Conservation (phyloP, 2,113 vertebrate genomes). For the Sphaerodactylus townsendi region DNA sequence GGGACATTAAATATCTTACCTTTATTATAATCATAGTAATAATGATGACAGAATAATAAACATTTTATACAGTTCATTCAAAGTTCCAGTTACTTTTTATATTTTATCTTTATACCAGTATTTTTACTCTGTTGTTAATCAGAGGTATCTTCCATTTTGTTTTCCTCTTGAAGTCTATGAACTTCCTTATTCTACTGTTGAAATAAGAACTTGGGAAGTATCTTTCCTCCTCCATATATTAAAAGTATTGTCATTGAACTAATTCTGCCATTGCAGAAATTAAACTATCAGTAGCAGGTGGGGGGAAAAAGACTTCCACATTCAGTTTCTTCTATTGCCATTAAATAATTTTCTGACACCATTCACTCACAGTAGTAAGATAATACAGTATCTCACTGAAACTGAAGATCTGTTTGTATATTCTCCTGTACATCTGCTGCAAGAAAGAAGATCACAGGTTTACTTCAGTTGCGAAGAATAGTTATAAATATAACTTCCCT, state of each 20-base stretch:
- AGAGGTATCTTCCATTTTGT: slow-evolving; percentile 22
- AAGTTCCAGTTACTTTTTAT: not conserved
- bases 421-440: not conserved
- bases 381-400: not conserved
- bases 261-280: slow-evolving; percentile 11
- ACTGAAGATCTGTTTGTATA: slow-evolving; percentile 8
- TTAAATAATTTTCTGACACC: not conserved
- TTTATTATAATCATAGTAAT: not conserved
- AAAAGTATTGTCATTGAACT: slow-evolving; percentile 32
- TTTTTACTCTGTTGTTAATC: slow-evolving; percentile 48
- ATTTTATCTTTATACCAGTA: slow-evolving; percentile 48
- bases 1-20: not conserved
- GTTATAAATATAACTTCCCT: not conserved
- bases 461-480: slow-evolving; percentile 8
- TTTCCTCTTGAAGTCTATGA: slow-evolving; percentile 49
- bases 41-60: not conserved
- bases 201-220: slow-evolving; percentile 23
- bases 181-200: slow-evolving; percentile 33
- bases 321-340: slow-evolving; percentile 18
- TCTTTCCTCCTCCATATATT: slow-evolving; percentile 40
- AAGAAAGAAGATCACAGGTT: not conserved
- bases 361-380: not conserved
- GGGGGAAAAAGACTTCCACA: not conserved
- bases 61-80: slow-evolving; percentile 33
- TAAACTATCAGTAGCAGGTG: not conserved